These are phyloP conservation scores for Nemotelus pantherinus DNA, from an alignment of 2,888 invertebrate genomes.

Conservation along the genomic window DNA sequence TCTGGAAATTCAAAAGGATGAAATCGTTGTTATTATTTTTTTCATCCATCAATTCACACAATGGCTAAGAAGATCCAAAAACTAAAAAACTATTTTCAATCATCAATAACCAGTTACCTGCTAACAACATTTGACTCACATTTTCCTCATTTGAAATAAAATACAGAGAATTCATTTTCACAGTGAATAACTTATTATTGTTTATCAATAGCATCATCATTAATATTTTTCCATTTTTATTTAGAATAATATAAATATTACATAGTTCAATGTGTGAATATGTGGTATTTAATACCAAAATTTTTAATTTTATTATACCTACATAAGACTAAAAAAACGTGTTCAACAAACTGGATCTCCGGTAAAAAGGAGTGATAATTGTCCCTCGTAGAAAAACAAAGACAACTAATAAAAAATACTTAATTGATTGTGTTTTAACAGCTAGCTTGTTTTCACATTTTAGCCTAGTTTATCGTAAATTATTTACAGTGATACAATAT, in stretches of 20 bases:
- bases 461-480: background rate
- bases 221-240: constrained; percentile 29
- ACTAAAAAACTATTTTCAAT: too few relatives aligned
- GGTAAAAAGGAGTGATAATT: constrained; percentile 22
- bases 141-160: too few relatives aligned
- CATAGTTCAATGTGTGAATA: constrained; percentile 36
- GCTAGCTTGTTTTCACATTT: constrained; percentile 12
- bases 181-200: constrained; percentile 50
- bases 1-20: too few relatives aligned
- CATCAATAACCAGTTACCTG: too few relatives aligned
- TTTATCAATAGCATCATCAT: constrained; percentile 36
- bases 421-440: constrained; percentile 10
- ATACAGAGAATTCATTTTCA: constrained; percentile 40
- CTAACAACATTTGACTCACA: too few relatives aligned
- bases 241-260: constrained; percentile 36
- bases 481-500: constrained; percentile 19
- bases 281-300: constrained; percentile 44
- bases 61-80: too few relatives aligned
- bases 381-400: constrained; percentile 24
- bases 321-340: constrained; percentile 32
- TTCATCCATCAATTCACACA: too few relatives aligned
- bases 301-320: background rate
- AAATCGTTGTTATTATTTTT: too few relatives aligned
- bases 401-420: constrained; percentile 4
- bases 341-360: constrained; percentile 42